Base-by-base conservation (phyloP, 2,888 invertebrate species). In the Mimas tiliae region DNA sequence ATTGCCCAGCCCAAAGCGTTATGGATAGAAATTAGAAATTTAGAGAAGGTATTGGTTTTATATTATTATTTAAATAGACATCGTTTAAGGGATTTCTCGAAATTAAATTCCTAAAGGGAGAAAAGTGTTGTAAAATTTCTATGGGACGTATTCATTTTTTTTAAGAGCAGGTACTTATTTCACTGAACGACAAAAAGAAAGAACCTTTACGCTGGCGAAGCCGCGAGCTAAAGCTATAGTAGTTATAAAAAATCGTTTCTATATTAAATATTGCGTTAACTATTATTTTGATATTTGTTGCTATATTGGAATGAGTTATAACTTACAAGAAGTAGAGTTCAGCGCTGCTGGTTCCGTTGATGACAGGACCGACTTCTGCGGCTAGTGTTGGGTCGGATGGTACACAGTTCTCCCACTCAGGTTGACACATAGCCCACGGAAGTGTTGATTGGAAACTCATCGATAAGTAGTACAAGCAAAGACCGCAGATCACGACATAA, bases 401-500 rank as follows among this genome's bases (percentile, higher is more conserved):
- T 38, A 93, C 84, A 73, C 93, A 94, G 55, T 85, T 80, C 0
- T 53, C 67, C 96, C 96, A 96, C 62, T 93, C 93, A 0, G 90
- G 85, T 14, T 93, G 83, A 75, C 97, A 97, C 27, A 93, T 80
- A 0, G 96, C 91, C 97, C 97, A 97, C 0, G 97, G 97, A 62
- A 97, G 85, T 0, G 94, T 94, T 0, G 94, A 75, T 70, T 94
- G 94, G 82, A 96, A 97, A 65, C 97, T 97, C 78, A 95, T 95
- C 7, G 95, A 85, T 74, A 97, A 88, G 85, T 97, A 97, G 86
- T 95, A 97, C 11, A 97, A 76, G 11, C 96, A 96, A 47, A 97
- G 83, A 0, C 96, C 96, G 91, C 97, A 95, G 63, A 97, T 89
- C 0, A 96, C 95, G 64, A 96, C 96, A 83, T 97, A 97, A 85